Base-by-base conservation (phyloP, 2,888 invertebrate species). In the Chirona hameri region DNA sequence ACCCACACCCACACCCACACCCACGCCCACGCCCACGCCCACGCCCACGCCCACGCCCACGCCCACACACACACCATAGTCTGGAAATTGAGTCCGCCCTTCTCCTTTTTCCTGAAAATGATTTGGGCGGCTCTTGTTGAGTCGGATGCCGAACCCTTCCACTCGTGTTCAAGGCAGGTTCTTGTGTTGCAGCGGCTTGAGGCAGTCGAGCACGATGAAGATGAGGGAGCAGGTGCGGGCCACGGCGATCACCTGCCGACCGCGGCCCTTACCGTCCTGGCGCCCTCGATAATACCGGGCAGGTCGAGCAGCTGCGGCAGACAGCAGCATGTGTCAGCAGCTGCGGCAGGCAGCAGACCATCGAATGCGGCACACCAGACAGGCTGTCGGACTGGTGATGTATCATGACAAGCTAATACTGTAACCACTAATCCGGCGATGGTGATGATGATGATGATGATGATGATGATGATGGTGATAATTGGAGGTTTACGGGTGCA, bases 251-350 rank as follows among this genome's bases (percentile, higher is more conserved):
- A 99, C 99, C 89, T 99, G 99, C 84, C 98, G 92, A 90, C 99
- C 99, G 88, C 99, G 90, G 90, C 99, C 99, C 88, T 99, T 99
- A 85, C 99, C 99, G 88, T 99, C 99, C 88, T 99, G 0, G 99
- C 99, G 84, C 99, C 99, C 90, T 99, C 99, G 86, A 99, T 99
- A 88, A 99, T 99, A 90, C 99, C 99, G 84, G 99, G 99, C 86
- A 99, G 91, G 92, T 99, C 99, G 18, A 99, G 91, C 83, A 99
- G 90, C 95, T 99, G 88, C 84, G 27, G 27, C 60, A 52, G 9
- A 5, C 48, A 39, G 39, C 39, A 39, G 39, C 39, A 39, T 7
- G 39, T 39, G 39, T 39, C 39, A 39, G 39, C 39, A 7, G 39
- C 39, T 39, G 39, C 4, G 39, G 4, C 39, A 39, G 39, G 7